Percentiles rank a stretch among this genome's conserved stretches.
Conservation (phyloP, 2,113 vertebrate genomes). For the Lipophrys pholis region DNA sequence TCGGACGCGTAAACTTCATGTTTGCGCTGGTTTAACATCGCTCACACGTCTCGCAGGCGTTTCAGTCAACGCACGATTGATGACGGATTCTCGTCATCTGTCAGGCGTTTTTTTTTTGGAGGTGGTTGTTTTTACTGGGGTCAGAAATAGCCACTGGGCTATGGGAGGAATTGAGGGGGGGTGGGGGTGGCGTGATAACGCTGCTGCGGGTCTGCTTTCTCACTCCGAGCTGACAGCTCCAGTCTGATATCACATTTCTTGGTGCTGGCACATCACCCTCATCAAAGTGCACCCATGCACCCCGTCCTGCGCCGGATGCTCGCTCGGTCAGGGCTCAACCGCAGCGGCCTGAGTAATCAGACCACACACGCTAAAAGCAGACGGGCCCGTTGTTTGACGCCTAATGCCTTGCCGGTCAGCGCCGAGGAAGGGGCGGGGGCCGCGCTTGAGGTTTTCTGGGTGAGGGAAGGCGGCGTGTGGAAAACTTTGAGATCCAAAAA, state of each 20-base stretch:
- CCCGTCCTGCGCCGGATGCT: conserved; percentile 41
- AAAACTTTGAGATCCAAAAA: conserved; percentile 24
- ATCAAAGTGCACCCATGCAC: conserved; percentile 21
- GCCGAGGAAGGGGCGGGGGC: conserved; percentile 7
- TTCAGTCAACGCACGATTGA: conserved; percentile 26
- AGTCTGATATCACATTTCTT: conserved; percentile 64
- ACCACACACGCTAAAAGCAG: conserved; percentile 70
- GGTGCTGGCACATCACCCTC: conserved; percentile 63
- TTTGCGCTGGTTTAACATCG: conserved; percentile 16
- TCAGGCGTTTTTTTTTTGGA: too few species aligned
- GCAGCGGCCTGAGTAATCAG: conserved; percentile 68
- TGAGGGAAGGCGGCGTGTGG: conserved; percentile 1
- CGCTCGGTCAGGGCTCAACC: conserved; percentile 61
- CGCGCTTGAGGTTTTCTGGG: conserved; percentile 1
- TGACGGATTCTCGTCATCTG: conserved; percentile 48
- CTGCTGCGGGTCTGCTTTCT: conserved; percentile 36
- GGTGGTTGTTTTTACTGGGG: conserved; percentile 50
- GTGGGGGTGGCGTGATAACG: conserved; percentile 35
- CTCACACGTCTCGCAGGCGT: background rate
- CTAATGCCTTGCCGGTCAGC: conserved; percentile 32
- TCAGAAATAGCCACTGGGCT: conserved; percentile 62
- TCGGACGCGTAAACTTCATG: conserved; percentile 55
- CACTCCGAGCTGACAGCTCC: conserved; percentile 55
- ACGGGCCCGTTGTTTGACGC: conserved; percentile 33
- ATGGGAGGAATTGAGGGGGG: conserved; percentile 53